Conservation (phyloP, 2,113 vertebrate species). For the Ceyx cyanopectus region DNA sequence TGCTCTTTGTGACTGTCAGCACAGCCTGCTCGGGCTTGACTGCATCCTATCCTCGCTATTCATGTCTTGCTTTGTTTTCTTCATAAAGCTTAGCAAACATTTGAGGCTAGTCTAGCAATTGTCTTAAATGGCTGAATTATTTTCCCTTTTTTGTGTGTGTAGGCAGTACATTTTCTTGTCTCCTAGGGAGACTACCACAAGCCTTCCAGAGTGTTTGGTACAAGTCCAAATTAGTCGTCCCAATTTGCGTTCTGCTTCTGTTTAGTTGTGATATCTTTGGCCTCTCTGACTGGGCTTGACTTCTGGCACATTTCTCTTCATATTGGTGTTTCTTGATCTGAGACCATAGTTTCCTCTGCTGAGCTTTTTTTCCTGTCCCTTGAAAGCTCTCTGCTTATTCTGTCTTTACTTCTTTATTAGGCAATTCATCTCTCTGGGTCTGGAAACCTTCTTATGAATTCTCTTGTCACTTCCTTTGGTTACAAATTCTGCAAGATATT, state of each 20-base stretch:
- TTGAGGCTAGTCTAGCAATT: neutral
- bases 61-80: neutral
- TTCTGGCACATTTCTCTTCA: neutral
- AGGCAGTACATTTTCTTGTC: neutral
- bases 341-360: constrained; percentile 18
- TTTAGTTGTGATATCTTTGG: constrained; percentile 24
- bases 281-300: neutral
- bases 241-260: neutral
- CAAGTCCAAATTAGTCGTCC: neutral
- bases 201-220: neutral
- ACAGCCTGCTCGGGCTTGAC: neutral
- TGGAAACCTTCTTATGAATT: constrained; percentile 60
- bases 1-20: neutral
- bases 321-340: neutral
- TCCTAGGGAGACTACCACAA: neutral
- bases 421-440: constrained; percentile 34
- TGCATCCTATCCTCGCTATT: neutral
- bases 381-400: constrained; percentile 41
- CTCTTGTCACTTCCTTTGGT: constrained; percentile 50
- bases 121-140: neutral
- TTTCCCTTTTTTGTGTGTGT: neutral
- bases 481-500: constrained; percentile 31
- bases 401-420: constrained; percentile 50
- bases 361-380: neutral
- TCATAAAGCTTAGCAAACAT: neutral